phyloP scores from a whole-genome alignment of 2,888 invertebrate genomes.

The Cheilosia soror region DNA sequence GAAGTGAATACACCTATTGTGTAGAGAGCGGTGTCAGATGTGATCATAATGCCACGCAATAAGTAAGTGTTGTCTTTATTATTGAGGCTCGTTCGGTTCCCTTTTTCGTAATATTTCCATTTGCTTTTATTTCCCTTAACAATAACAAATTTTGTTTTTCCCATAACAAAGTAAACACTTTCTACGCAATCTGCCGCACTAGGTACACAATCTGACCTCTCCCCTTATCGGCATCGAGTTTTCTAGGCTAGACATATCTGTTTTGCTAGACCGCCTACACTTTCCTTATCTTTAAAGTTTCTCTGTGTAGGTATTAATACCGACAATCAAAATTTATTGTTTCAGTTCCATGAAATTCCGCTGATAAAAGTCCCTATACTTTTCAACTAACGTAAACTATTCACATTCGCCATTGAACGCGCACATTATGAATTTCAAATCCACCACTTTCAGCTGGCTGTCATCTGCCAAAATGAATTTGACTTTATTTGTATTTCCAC shows the following conservation, averaged over 20 bases:
- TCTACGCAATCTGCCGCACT: background rate
- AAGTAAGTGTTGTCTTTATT: no score
- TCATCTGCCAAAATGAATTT: constrained; percentile 39
- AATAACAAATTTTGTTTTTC: no score
- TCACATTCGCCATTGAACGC: constrained; percentile 21
- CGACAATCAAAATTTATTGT: background rate
- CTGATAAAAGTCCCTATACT: background rate
- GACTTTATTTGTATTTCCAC: constrained; percentile 63
- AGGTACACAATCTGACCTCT: background rate
- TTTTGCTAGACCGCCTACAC: background rate
- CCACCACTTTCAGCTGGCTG: constrained; percentile 37
- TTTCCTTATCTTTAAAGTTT: constrained; percentile 8
- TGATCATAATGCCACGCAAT: no score
- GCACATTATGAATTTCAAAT: background rate
- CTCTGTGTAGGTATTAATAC: background rate
- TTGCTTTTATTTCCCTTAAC: no score
- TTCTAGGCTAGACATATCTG: background rate
- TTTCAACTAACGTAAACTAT: background rate
- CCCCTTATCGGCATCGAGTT: background rate
- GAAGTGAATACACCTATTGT: no score
- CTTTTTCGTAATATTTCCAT: no score
- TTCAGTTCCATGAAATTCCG: background rate
- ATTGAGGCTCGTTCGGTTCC: no score
- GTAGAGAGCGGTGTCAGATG: no score
- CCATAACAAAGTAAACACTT: constrained; percentile 6